Base-by-base conservation (phyloP, 2,113 vertebrate species). In the Cisticola juncidis region DNA sequence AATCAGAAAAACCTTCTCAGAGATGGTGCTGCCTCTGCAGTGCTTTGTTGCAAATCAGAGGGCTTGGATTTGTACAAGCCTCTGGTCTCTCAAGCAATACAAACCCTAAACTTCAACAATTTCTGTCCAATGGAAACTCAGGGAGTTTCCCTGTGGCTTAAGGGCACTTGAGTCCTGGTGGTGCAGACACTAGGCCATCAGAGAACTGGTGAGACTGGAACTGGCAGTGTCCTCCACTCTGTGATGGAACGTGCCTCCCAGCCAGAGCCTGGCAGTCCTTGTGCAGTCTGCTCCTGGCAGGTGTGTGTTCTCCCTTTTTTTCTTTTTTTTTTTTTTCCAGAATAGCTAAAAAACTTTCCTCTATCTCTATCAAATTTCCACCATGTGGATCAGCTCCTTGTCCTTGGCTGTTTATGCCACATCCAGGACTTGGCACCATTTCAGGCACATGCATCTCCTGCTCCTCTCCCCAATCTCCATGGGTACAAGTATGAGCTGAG, bases 141-240 rank as follows among this genome's bases (percentile, higher is more conserved):
- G 4, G 6, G 33, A 14, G 9, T 81, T 9, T 47, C 44, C 36
- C 47, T 6, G 0, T 51, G 53, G 18, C 78, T 64, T 66, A 53
- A 47, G 61, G 74, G 53, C 54, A 12, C 25, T 57, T 12, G 45
- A 50, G 56, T 81, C 50, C 33, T 26, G 20, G 58, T 73, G 73
- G 15, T 58, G 48, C 78, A 79, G 81, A 29, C 9, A 2, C 31
- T 44, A 57, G 53, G 44, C 56, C 74, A 36, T 69, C 66, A 56
- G 40, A 86, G 66, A 86, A 18, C 71, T 36, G 80, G 62, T 80
- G 82, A 18, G 71, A 28, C 91, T 91, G 77, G 91, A 80, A 29
- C 45, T 48, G 62, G 47, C 47, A 68, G 70, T 3, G 2, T 58
- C 65, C 70, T 53, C 5, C 18, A 18, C 50, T 40, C 12, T 26